A percentile compares a stretch with the other conserved stretches of the same genome.
Conservation (phyloP, 1,140 invertebrate species). For the Drosophila miranda region DNA sequence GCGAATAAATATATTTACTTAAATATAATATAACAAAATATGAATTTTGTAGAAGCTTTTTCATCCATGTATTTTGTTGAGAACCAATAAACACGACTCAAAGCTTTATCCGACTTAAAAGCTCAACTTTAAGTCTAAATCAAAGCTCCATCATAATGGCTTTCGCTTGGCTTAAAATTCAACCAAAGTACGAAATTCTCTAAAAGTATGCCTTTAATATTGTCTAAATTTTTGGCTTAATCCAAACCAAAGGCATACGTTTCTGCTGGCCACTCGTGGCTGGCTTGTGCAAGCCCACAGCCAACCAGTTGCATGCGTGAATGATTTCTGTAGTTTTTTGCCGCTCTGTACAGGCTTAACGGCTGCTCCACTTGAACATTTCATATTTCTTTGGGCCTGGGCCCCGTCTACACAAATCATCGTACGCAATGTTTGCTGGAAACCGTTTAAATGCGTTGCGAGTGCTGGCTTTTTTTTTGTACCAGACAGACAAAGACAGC, state of each 20-base stretch:
- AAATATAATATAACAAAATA: no score
- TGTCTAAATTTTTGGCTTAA: no score
- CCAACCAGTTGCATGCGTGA: conserved; percentile 60
- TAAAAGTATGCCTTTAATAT: no score
- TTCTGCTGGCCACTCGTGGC: not conserved
- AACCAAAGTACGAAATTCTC: no score
- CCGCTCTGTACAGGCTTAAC: conserved; percentile 1
- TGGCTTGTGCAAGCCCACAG: conserved; percentile 8
- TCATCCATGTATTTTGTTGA: no score
- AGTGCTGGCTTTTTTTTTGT: conserved; percentile 19
- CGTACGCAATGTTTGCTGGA: conserved; percentile 61
- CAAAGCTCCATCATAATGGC: not conserved
- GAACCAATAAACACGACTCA: not conserved
- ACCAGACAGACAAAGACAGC: conserved; percentile 12
- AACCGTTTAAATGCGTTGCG: conserved; percentile 60
- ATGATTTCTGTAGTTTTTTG: conserved; percentile 27
- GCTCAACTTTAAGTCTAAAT: not conserved
- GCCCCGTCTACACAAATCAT: conserved; percentile 72
- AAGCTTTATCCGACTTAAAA: not conserved
- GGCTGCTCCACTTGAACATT: conserved; percentile 29
- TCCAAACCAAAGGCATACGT: not conserved
- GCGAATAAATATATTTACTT: no score
- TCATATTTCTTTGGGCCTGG: conserved; percentile 59
- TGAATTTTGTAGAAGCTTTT: no score
- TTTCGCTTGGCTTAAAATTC: not conserved